Percentiles rank a stretch among this genome's conserved stretches.
Conservation (phyloP, 1,140 invertebrate species). For the Vanessa atalanta region DNA sequence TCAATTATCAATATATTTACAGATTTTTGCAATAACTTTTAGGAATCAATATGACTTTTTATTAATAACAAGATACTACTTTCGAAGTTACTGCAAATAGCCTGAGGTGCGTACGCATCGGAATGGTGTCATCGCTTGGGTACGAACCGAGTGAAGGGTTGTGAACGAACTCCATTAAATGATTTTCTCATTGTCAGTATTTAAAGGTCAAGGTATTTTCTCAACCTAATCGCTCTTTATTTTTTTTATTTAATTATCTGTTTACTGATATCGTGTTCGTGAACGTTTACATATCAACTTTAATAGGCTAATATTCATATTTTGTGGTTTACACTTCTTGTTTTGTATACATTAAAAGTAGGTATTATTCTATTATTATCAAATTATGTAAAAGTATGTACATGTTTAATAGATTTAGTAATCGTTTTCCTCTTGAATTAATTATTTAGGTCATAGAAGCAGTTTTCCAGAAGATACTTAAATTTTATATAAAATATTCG, state of each 20-base stretch:
- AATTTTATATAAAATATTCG: constrained; percentile 1
- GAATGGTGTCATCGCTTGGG: constrained; percentile 53
- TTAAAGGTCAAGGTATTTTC: constrained; percentile 57
- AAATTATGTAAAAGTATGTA: too few relatives aligned
- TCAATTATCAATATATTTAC: too few relatives aligned
- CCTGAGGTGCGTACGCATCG: constrained; percentile 18
- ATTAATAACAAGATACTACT: neutral
- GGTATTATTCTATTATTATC: too few relatives aligned
- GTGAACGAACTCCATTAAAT: constrained; percentile 49
- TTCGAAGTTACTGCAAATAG: constrained; percentile 34
- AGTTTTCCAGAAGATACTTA: too few relatives aligned
- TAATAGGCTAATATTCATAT: neutral
- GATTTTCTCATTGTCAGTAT: constrained; percentile 59
- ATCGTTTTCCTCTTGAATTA: too few relatives aligned
- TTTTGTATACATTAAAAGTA: neutral
- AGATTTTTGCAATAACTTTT: too few relatives aligned
- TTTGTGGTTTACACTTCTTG: neutral
- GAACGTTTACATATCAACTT: neutral
- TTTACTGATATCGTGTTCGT: neutral
- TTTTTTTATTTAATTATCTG: constrained; percentile 26
- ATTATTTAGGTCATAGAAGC: too few relatives aligned
- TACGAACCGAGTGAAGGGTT: constrained; percentile 58
- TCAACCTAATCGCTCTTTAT: constrained; percentile 24
- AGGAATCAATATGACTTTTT: neutral
- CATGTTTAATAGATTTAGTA: too few relatives aligned